phyloP scores from a whole-genome alignment of 64 coral and sea anemone genomes.

The Anthopleura sola region DNA sequence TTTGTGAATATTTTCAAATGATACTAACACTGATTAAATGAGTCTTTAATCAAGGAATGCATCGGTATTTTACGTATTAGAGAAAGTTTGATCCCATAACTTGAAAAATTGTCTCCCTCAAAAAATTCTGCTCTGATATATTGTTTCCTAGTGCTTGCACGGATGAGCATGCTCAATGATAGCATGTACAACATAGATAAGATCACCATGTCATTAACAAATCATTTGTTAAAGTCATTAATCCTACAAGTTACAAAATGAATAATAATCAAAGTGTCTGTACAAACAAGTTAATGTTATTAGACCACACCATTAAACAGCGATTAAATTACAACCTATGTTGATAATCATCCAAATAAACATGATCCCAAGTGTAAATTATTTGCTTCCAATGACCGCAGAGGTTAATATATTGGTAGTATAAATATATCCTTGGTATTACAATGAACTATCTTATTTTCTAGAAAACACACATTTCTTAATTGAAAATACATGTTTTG shows the following conservation, averaged over 20 bases:
- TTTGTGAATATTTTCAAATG: too few relatives aligned
- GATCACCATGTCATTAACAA: background rate
- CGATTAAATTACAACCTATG: background rate
- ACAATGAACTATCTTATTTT: background rate
- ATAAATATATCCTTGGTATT: background rate
- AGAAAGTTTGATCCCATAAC: too few relatives aligned
- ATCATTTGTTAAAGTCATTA: slow-evolving; percentile 4
- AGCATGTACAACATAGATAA: background rate
- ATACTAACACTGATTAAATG: too few relatives aligned
- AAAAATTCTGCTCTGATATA: too few relatives aligned
- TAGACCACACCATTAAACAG: background rate
- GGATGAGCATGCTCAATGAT: background rate
- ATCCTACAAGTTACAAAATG: background rate
- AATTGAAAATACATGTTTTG: too few relatives aligned
- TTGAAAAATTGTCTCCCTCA: too few relatives aligned
- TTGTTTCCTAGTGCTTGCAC: background rate
- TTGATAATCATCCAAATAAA: background rate
- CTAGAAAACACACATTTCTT: too few relatives aligned
- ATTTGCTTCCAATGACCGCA: background rate
- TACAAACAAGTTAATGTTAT: background rate
- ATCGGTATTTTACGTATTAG: too few relatives aligned
- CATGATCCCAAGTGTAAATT: background rate
- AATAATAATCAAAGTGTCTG: background rate
- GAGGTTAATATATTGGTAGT: background rate
- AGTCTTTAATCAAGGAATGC: too few relatives aligned